Percentiles rank a stretch among this genome's conserved stretches.
phyloP scores from a whole-genome alignment of 2,888 invertebrate genomes.

The Gastracanthus pulcherrimus region DNA sequence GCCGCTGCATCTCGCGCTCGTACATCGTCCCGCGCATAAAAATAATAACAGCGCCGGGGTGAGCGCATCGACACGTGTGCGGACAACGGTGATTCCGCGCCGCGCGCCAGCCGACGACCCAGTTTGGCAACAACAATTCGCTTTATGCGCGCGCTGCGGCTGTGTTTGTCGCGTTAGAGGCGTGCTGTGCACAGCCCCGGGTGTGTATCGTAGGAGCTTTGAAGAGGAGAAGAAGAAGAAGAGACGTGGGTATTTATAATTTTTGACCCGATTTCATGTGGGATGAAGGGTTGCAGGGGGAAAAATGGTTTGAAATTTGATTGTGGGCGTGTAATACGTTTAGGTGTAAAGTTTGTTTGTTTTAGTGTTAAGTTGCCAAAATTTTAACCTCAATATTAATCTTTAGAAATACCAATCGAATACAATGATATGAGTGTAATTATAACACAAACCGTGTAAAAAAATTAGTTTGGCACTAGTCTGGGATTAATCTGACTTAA shows the following conservation, averaged over 20 bases:
- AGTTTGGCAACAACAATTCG: conserved; percentile 42
- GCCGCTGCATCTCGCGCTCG: background rate
- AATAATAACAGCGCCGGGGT: background rate
- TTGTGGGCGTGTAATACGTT: too few relatives aligned
- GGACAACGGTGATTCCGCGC: conserved; percentile 29
- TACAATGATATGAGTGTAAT: too few relatives aligned
- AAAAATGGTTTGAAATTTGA: too few relatives aligned
- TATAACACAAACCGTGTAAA: too few relatives aligned
- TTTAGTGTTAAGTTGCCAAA: too few relatives aligned
- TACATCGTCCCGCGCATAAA: background rate
- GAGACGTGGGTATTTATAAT: conserved; percentile 23
- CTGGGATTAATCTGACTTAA: too few relatives aligned
- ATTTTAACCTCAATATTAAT: too few relatives aligned
- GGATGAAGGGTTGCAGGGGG: background rate
- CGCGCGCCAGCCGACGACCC: conserved; percentile 8
- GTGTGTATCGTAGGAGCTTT: too few relatives aligned
- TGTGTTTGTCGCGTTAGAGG: background rate
- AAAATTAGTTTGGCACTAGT: too few relatives aligned
- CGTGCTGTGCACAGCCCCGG: background rate
- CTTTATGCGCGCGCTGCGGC: conserved; percentile 18
- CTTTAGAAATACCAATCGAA: too few relatives aligned
- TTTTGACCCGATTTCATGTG: conserved; percentile 18
- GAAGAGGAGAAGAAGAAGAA: too few relatives aligned
- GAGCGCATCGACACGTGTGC: conserved; percentile 14
- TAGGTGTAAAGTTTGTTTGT: too few relatives aligned